Percentiles rank a stretch among this genome's conserved stretches.
phyloP scores from a whole-genome alignment of 2,888 invertebrate genomes.

The Meandrusa payeni region DNA sequence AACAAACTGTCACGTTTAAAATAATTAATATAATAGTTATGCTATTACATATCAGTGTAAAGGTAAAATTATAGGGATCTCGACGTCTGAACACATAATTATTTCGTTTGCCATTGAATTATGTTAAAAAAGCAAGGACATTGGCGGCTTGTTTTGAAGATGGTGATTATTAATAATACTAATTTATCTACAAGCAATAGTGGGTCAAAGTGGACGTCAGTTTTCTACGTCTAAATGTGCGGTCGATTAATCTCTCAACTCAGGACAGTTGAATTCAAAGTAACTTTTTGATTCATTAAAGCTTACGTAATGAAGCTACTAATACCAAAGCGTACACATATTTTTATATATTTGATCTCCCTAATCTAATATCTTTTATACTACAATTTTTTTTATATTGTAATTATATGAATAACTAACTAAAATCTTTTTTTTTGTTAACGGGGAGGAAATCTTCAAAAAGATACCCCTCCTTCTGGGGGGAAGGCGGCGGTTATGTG shows the following conservation, averaged over 20 bases:
- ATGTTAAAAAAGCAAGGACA: slow-evolving; percentile 9
- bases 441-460: no score
- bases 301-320: no score
- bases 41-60: slow-evolving; percentile 5
- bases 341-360: no score
- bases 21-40: slow-evolving; percentile 12
- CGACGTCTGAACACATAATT: slow-evolving; percentile 4
- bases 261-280: background rate
- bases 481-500: no score
- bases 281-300: no score
- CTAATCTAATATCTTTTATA: no score
- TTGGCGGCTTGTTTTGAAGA: slow-evolving; percentile 12
- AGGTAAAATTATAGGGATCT: slow-evolving; percentile 4
- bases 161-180: slow-evolving; percentile 17
- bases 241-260: slow-evolving; percentile 6
- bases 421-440: no score
- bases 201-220: slow-evolving; percentile 13
- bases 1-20: slow-evolving; percentile 3
- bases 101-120: slow-evolving; percentile 11
- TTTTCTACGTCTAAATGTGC: slow-evolving; percentile 8
- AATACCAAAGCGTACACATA: no score
- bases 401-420: no score
- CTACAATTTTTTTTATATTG: no score
- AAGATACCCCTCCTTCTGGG: no score
- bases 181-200: slow-evolving; percentile 5